Evolutionary conservation across 2,113 vertebrate species (phyloP).

Genomic region (Gymnorhina tibicen): DNA sequence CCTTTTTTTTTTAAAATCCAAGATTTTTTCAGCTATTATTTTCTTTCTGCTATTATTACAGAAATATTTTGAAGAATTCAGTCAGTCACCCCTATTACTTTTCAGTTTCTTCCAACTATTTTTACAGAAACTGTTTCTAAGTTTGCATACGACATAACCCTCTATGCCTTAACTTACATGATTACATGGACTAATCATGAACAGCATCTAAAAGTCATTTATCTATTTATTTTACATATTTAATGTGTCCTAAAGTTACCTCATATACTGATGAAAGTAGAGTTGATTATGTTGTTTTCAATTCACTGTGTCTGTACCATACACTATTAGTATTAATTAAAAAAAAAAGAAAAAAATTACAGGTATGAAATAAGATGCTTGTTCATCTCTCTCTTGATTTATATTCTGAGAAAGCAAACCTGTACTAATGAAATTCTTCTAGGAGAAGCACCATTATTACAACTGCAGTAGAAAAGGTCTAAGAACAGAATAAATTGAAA

Average conservation of each 20-base stretch:
- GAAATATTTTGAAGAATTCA: not conserved
- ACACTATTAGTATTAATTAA: too few species aligned
- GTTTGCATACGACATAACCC: not conserved
- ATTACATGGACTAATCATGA: not conserved
- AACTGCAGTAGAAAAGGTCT: not conserved
- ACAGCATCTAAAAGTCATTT: not conserved
- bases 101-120: not conserved
- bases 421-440: not conserved
- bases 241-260: not conserved
- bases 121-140: not conserved
- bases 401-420: not conserved
- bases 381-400: not conserved
- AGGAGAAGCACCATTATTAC: not conserved
- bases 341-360: too few species aligned
- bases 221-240: not conserved
- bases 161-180: not conserved
- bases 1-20: not conserved
- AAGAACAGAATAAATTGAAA: not conserved
- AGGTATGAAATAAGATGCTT: not conserved
- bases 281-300: not conserved
- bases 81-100: not conserved
- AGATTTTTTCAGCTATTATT: not conserved
- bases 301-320: not conserved
- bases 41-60: not conserved
- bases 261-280: not conserved